Conservation (phyloP, 2,113 vertebrate species). For the Dicrurus megarhynchus region DNA sequence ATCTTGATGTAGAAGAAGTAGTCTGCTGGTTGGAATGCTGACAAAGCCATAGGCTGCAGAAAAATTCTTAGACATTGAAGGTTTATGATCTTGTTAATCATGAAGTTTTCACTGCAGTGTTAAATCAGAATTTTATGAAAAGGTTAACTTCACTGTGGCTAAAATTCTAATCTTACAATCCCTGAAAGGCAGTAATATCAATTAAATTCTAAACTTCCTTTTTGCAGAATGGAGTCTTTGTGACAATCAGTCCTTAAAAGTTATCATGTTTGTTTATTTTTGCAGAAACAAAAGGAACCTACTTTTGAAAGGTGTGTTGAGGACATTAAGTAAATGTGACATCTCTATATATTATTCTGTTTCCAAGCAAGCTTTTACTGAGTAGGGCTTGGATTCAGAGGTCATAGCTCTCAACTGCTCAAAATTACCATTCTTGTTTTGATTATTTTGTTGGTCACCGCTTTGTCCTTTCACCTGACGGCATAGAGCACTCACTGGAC, state of each 20-base stretch:
- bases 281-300: not conserved
- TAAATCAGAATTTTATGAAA: not conserved
- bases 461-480: not conserved
- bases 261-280: not conserved
- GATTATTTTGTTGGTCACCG: not conserved
- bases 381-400: not conserved
- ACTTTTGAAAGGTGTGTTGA: not conserved
- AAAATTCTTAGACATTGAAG: not conserved
- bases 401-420: not conserved
- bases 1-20: not conserved
- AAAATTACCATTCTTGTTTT: not conserved
- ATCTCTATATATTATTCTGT: not conserved
- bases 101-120: not conserved
- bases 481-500: not conserved
- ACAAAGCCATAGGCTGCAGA: not conserved
- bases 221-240: not conserved
- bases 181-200: not conserved
- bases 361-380: not conserved
- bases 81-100: not conserved
- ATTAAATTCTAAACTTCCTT: not conserved
- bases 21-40: not conserved
- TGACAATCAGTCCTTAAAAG: not conserved
- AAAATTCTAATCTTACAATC: not conserved
- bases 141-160: not conserved
- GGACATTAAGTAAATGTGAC: not conserved